phyloP scores from a whole-genome alignment of 1,140 invertebrate species.

The Metopolophium dirhodum region DNA sequence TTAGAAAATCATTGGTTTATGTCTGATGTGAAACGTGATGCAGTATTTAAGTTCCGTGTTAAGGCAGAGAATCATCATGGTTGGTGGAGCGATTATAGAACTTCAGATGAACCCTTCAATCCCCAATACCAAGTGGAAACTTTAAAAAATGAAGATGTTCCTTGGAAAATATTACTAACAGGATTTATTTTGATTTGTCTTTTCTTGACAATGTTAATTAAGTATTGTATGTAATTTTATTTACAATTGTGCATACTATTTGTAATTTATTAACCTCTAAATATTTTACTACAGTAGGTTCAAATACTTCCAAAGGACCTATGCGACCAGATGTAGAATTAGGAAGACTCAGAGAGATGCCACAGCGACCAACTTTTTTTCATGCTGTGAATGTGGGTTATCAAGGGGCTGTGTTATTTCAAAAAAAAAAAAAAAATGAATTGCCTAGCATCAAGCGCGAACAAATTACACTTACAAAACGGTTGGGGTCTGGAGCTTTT shows the following conservation, averaged over 20 bases:
- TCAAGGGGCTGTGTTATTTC: conserved; percentile 63
- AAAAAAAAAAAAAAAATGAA: conserved; percentile 60
- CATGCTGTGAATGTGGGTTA: conserved; percentile 85
- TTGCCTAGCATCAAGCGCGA: conserved; percentile 80
- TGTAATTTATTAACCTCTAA: neutral
- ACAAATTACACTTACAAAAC: conserved; percentile 83
- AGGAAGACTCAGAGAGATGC: conserved; percentile 85
- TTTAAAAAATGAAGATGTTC: conserved; percentile 28
- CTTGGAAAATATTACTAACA: conserved; percentile 20
- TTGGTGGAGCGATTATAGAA: conserved; percentile 73
- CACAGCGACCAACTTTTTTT: conserved; percentile 73
- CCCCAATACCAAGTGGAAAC: conserved; percentile 58
- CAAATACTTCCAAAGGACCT: conserved; percentile 29
- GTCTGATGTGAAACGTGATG: conserved; percentile 67
- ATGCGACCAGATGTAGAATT: conserved; percentile 79
- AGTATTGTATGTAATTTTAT: conserved; percentile 37
- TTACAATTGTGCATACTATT: neutral
- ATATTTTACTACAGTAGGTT: neutral
- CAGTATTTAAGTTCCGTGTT: conserved; percentile 77
- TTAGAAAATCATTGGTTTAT: conserved; percentile 81
- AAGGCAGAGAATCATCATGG: conserved; percentile 81
- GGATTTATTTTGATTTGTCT: conserved; percentile 36
- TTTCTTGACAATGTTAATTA: conserved; percentile 36
- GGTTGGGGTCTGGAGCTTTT: conserved; percentile 94
- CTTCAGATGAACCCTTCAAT: conserved; percentile 65